Evolutionary conservation across 1,140 invertebrate species (phyloP), one percentile per base, ranked within the genome.

Genomic region (Hylyphantes graminicola): DNA sequence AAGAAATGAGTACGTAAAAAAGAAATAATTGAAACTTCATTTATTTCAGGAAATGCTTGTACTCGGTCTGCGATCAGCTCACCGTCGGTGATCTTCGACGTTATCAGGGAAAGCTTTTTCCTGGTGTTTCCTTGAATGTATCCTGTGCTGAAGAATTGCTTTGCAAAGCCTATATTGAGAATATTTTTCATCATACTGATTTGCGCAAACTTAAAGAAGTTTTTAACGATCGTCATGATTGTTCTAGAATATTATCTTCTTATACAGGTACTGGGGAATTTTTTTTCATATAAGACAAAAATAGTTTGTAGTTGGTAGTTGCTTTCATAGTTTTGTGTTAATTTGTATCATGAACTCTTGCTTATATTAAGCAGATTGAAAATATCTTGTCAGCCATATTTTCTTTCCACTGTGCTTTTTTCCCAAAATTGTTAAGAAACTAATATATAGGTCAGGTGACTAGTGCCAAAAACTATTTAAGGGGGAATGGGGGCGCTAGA

Each of bases 131-230:
- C n/a, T 3, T 15, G 48, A 17, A 74, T 59, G 11, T 74, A 8
- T 35, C 21, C 35, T 74, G 72, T 48, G 55, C 72, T 57, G 72
- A 74, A 59, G 72, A 74, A 59, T 59, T 74, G 15, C 48, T 74
- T 21, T 57, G 72, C 13, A 8, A 35, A 57, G 55, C 72, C 15
- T 74, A 57, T 74, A 2, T 57, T 1, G 15, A 74, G 15, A 51
- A 57, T 57, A 57, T 21, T 57, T 21, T 59, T 35, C 13, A 21
- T n/a, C 53, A 74, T 35, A 57, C 12, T 35, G 59, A 74, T 19
- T 74, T 53, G 72, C 9, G 11, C 19, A 57, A 21, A 35, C n/a
- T 59, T 9, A 21, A 7, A 7, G 13, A 74, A 7, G 8, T 70
- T 51, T 53, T 70, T 21, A 70, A 54, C 15, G n/a, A 17, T 70